phyloP scores from a whole-genome alignment of 2,113 vertebrate genomes.

The Pseudois nayaur region DNA sequence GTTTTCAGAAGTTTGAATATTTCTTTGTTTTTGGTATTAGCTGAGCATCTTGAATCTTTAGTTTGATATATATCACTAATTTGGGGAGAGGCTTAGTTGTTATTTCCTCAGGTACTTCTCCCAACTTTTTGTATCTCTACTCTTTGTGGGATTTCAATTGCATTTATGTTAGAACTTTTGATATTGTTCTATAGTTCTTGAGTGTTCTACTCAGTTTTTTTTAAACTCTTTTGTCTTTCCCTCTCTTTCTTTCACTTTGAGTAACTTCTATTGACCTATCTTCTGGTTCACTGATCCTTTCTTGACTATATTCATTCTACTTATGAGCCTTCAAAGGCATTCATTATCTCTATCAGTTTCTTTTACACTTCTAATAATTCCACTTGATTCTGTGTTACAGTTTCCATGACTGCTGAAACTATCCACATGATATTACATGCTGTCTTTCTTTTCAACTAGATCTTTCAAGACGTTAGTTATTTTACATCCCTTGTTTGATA shows the following conservation, averaged over 20 bases:
- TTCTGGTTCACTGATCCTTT: neutral
- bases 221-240: neutral
- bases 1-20: neutral
- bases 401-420: neutral
- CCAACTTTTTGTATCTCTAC: neutral
- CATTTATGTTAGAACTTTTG: neutral
- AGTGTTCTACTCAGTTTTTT: neutral
- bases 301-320: neutral
- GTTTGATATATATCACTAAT: neutral
- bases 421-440: neutral
- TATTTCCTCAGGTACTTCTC: neutral
- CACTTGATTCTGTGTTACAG: neutral
- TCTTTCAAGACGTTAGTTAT: neutral
- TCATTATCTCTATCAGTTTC: neutral
- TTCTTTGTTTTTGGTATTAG: neutral
- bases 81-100: neutral
- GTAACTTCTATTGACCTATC: neutral
- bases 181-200: neutral
- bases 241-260: neutral
- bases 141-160: neutral
- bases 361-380: neutral
- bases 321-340: neutral
- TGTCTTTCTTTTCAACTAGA: neutral
- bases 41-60: neutral
- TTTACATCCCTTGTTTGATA: neutral